Percentiles rank a stretch among this genome's conserved stretches.
phyloP scores from a whole-genome alignment of 2,888 invertebrate genomes.

The Epiperipatus broadwayi region DNA sequence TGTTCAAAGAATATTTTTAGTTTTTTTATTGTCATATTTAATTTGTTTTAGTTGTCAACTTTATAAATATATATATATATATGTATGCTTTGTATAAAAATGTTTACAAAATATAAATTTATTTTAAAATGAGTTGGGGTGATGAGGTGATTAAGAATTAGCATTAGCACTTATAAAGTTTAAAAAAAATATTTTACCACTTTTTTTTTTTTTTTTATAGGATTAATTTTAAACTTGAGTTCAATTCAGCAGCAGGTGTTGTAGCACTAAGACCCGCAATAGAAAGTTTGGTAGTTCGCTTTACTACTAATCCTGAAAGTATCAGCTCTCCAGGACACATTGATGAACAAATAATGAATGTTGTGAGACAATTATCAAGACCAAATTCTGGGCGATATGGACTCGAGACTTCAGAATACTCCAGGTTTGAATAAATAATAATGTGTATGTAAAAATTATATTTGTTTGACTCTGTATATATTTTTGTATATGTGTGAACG shows the following conservation, averaged over 20 bases:
- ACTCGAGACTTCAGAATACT: conserved; percentile 33
- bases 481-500: too few species aligned
- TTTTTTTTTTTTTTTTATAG: conserved; percentile 23
- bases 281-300: conserved; percentile 59
- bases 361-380: conserved; percentile 52
- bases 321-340: conserved; percentile 41
- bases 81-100: too few species aligned
- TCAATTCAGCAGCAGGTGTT: conserved; percentile 54
- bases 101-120: too few species aligned
- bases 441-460: too few species aligned
- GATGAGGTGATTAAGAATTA: too few species aligned
- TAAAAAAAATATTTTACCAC: conserved; percentile 11
- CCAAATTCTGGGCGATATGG: conserved; percentile 54
- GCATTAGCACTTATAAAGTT: too few species aligned
- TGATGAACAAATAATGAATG: conserved; percentile 47
- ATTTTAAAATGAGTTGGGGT: too few species aligned
- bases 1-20: too few species aligned
- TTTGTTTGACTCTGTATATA: too few species aligned
- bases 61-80: too few species aligned
- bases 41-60: too few species aligned
- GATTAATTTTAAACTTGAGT: conserved; percentile 67
- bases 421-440: neutral
- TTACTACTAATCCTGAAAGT: conserved; percentile 56
- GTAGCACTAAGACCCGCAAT: conserved; percentile 70
- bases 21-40: too few species aligned